These are phyloP conservation scores for Scotopteryx bipunctaria DNA, from an alignment of 2,888 invertebrate genomes.

Conservation along the genomic window DNA sequence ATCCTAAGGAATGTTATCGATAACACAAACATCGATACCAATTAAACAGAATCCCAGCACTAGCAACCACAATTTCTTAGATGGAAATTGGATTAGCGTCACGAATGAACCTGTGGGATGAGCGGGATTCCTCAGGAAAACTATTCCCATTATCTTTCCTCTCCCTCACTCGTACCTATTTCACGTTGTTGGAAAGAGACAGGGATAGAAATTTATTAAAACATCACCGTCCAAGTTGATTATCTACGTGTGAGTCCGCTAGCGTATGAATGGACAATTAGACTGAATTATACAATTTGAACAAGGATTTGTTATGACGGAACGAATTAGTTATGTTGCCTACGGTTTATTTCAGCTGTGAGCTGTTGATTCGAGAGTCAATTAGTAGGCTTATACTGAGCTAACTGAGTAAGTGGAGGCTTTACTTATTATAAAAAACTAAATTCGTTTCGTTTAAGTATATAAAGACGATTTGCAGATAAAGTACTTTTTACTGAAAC, in stretches of 20 bases:
- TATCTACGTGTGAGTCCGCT: slow-evolving; percentile 75
- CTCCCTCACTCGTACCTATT: slow-evolving; percentile 31
- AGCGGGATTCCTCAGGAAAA: slow-evolving; percentile 47
- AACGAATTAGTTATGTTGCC: slow-evolving; percentile 42
- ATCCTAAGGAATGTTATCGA: too few species aligned
- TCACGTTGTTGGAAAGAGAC: slow-evolving; percentile 43
- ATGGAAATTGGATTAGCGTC: slow-evolving; percentile 67
- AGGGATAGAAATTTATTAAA: slow-evolving; percentile 61
- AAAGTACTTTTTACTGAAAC: too few species aligned
- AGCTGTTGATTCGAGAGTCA: slow-evolving; percentile 16
- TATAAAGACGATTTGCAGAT: too few species aligned
- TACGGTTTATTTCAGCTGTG: slow-evolving; percentile 38
- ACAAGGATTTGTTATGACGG: slow-evolving; percentile 54
- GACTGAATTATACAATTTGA: slow-evolving; percentile 67
- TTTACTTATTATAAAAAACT: too few species aligned
- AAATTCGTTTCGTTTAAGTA: too few species aligned
- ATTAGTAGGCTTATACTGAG: slow-evolving; percentile 4
- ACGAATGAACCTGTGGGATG: slow-evolving; percentile 59
- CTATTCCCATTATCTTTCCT: slow-evolving; percentile 40
- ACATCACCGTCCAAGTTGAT: slow-evolving; percentile 63
- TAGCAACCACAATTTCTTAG: slow-evolving; percentile 52
- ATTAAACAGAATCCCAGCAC: slow-evolving; percentile 34
- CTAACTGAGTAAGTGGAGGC: not conserved
- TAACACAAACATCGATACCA: slow-evolving; percentile 4
- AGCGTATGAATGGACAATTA: slow-evolving; percentile 64